Base-by-base conservation (phyloP, 2,888 invertebrate genomes). In the Drosophila melanosoma region DNA sequence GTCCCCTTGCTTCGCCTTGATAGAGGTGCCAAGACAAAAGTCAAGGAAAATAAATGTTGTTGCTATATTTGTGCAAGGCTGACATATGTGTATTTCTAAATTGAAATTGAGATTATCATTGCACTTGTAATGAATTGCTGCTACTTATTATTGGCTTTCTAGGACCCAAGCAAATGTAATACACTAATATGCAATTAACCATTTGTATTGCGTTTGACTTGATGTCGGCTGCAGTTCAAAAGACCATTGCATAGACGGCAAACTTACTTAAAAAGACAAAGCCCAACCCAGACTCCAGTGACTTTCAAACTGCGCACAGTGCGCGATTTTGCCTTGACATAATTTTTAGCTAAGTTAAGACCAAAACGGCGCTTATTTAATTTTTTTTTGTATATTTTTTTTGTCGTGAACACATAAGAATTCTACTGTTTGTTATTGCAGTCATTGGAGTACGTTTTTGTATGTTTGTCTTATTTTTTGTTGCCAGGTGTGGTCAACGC, bases 241-340 rank as follows among this genome's bases (percentile, higher is more conserved):
- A 69, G 87, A 81, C 57, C 67, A 61, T 0, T 29, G 12, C 32
- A 38, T 42, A 59, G 40, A 58, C 67, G n/a, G 35, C 54, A 8
- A 61, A 61, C 67, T 66, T 69, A 66, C 73, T 69, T 68, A 69
- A 65, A 53, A 59, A 38, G 58, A 63, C 42, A 54, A 48, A 54
- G 49, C 63, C 79, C 76, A 74, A 54, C 68, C 68, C 72, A 87
- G 61, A 51, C 59, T 68, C 69, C 88, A 83, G 58, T 79, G 67
- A 70, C 82, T 79, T 68, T 87, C 74, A 82, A 87, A 87, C 88
- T 87, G 85, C 76, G 86, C 85, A 83, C 84, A 83, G 87, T 72
- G 82, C 82, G 82, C 71, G 82, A 53, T 83, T 74, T 83, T 58
- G 73, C 83, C 83, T 83, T 83, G 83, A 76, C 83, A 83, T 82